A percentile compares a stretch with the other conserved stretches of the same genome.
Evolutionary conservation across 2,797 vertebrate genomes (phyloP).

Genomic region (Zalophus californianus): DNA sequence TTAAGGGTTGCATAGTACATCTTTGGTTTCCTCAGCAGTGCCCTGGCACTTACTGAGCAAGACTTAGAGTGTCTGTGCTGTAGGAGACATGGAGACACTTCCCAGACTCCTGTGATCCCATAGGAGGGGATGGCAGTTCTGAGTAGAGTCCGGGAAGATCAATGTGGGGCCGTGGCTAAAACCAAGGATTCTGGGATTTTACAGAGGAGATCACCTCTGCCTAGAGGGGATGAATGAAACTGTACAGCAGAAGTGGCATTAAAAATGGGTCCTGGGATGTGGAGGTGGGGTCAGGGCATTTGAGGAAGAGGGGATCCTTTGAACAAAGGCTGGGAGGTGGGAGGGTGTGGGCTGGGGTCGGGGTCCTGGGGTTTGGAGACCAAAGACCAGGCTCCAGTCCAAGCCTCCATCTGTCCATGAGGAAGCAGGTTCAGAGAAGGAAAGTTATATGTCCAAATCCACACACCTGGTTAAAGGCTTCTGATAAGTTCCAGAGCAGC

Average conservation of each 20-base stretch:
- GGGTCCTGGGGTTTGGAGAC: not conserved
- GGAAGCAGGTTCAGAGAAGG: not conserved
- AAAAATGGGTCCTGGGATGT: not conserved
- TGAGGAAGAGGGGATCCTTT: not conserved
- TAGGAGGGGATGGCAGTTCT: not conserved
- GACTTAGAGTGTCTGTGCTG: not conserved
- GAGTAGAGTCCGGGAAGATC: not conserved
- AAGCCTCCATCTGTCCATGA: not conserved
- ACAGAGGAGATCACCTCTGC: not conserved
- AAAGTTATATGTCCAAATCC: not conserved
- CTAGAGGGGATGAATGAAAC: not conserved
- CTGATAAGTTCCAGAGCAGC: not conserved
- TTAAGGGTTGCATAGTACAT: not conserved
- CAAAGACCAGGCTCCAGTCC: not conserved
- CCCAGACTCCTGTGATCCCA: not conserved
- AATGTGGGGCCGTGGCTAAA: not conserved
- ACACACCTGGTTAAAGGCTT: not conserved
- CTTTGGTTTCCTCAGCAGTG: not conserved
- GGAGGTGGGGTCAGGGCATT: not conserved
- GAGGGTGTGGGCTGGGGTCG: not conserved
- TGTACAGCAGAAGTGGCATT: not conserved
- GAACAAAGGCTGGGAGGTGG: not conserved
- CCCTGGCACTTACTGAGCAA: not conserved
- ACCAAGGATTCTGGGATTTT: not conserved
- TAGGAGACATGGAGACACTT: not conserved